These are phyloP conservation scores for Aurelia sp. DNA, from an alignment of 30 jellyfish, hydroid and myxozoan genomes.

Conservation along the genomic window DNA sequence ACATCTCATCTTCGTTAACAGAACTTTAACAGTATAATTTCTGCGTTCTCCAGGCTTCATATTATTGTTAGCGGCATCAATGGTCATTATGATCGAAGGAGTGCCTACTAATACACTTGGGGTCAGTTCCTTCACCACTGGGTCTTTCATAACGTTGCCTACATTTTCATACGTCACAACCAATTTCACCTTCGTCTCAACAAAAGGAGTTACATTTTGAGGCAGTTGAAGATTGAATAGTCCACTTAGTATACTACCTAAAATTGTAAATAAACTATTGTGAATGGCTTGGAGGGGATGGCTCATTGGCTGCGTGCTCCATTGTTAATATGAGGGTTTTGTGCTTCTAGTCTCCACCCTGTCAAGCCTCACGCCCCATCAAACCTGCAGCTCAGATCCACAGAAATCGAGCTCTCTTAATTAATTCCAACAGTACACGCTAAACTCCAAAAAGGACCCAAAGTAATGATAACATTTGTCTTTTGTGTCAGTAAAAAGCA, in stretches of 20 bases:
- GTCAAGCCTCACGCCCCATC: no score
- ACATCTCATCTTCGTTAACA: conserved; percentile 68
- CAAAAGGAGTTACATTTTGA: conserved; percentile 79
- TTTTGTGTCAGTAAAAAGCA: no score
- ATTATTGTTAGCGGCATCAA: conserved; percentile 12
- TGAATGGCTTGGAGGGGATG: no score
- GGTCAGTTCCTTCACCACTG: conserved; percentile 32
- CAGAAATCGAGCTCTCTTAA: no score
- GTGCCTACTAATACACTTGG: conserved; percentile 76
- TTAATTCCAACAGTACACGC: no score
- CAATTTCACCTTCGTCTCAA: conserved; percentile 36
- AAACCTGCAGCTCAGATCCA: no score
- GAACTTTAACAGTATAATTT: conserved; percentile 55
- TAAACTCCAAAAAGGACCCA: no score
- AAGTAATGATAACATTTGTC: no score
- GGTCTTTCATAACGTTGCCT: conserved; percentile 44
- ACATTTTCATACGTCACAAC: conserved; percentile 61
- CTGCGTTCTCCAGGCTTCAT: conserved; percentile 78
- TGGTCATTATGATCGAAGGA: conserved; percentile 62
- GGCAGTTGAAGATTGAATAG: conserved; percentile 50
- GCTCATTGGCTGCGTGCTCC: no score
- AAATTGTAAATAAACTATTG: not conserved
- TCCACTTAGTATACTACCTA: conserved; percentile 49
- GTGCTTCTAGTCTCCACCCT: no score
- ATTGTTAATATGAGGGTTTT: no score